Percentiles rank a stretch among this genome's conserved stretches.
Evolutionary conservation across 2,113 vertebrate species (phyloP).

Genomic region (Sebastes fasciatus): DNA sequence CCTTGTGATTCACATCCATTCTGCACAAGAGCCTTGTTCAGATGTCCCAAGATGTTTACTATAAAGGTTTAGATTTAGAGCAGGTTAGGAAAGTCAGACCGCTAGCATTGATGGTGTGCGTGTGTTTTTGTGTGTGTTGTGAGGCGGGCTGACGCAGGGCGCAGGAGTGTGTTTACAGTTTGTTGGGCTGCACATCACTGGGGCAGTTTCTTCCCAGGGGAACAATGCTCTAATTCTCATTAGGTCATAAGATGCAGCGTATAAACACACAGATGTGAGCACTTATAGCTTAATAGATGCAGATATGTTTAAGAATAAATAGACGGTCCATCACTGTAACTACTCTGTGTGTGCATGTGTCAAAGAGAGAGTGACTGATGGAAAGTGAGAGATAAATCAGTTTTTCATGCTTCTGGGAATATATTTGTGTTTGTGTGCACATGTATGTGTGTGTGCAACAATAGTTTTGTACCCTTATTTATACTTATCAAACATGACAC

Average conservation of each 20-base stretch:
- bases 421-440: conserved; percentile 24
- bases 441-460: not conserved
- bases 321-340: conserved; percentile 64
- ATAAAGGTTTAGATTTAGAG: conserved; percentile 85
- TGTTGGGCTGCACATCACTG: conserved; percentile 64
- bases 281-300: conserved; percentile 66
- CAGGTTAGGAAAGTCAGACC: conserved; percentile 77
- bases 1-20: conserved; percentile 81
- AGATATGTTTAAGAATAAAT: conserved; percentile 76
- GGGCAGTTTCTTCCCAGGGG: conserved; percentile 70
- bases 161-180: conserved; percentile 79
- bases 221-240: conserved; percentile 78
- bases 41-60: conserved; percentile 84
- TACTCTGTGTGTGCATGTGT: conserved; percentile 37
- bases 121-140: conserved; percentile 47
- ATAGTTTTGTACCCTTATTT: not conserved
- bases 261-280: conserved; percentile 79
- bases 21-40: conserved; percentile 77
- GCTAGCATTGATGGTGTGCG: conserved; percentile 37
- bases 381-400: conserved; percentile 36
- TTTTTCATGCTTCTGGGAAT: conserved; percentile 28
- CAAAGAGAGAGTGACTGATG: conserved; percentile 39
- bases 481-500: not conserved
- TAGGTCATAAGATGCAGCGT: conserved; percentile 70
- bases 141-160: conserved; percentile 47